Evolutionary conservation across 2,888 invertebrate species (phyloP).

Genomic region (Yponomeuta cagnagella): DNA sequence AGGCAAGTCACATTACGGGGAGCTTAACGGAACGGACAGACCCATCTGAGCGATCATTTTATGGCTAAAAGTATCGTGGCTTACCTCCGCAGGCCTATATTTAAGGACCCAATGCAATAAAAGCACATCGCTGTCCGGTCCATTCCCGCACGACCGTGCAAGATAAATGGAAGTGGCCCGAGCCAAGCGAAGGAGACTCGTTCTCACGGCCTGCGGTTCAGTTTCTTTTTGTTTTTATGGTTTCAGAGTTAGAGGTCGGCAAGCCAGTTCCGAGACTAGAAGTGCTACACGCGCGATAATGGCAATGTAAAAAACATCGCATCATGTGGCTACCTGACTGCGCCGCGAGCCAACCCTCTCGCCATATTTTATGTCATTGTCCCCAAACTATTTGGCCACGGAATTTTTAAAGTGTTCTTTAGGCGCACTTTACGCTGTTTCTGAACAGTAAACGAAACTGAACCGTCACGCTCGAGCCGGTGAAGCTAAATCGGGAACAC

Average conservation of each 20-base stretch:
- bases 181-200: constrained; percentile 54
- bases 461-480: too few species aligned
- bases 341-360: constrained; percentile 33
- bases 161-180: constrained; percentile 66
- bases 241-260: constrained; percentile 70
- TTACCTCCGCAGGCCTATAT: constrained; percentile 63
- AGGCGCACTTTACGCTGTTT: too few species aligned
- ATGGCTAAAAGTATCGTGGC: constrained; percentile 55
- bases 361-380: constrained; percentile 26
- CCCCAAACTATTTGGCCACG: constrained; percentile 35
- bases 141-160: constrained; percentile 72
- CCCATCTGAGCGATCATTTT: constrained; percentile 50
- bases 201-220: constrained; percentile 73
- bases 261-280: constrained; percentile 50
- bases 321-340: constrained; percentile 31
- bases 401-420: not conserved
- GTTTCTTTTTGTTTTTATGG: constrained; percentile 67
- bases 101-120: constrained; percentile 72
- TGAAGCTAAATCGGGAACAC: too few species aligned
- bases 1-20: constrained; percentile 3
- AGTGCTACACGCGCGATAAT: constrained; percentile 60
- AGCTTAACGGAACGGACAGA: constrained; percentile 33
- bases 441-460: too few species aligned
- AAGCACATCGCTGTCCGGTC: constrained; percentile 65
- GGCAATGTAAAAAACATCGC: constrained; percentile 51